Conservation (phyloP, 2,888 invertebrate genomes). For the Habrosyne pyritoides region DNA sequence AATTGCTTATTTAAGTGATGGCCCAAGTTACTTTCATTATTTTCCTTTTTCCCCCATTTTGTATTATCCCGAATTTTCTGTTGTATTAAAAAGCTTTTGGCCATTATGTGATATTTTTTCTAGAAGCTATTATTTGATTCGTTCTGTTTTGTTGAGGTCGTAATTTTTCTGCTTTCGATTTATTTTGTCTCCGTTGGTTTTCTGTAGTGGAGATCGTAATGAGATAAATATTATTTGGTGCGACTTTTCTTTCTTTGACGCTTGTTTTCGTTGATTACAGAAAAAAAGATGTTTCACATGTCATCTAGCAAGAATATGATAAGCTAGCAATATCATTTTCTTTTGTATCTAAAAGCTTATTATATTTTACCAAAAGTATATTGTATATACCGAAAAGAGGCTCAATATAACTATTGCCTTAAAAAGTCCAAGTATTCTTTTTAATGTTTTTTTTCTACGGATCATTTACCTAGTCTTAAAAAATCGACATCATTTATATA, state of each 20-base stretch:
- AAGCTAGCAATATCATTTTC: too few species aligned
- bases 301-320: too few species aligned
- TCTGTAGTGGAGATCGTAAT: background rate
- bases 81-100: conserved; percentile 1
- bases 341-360: too few species aligned
- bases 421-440: too few species aligned
- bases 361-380: too few species aligned
- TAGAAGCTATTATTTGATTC: conserved; percentile 1
- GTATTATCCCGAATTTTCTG: background rate
- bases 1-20: conserved; percentile 2
- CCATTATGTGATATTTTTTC: background rate
- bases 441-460: too few species aligned
- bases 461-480: too few species aligned
- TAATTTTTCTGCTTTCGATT: background rate
- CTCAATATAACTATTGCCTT: too few species aligned
- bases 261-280: background rate
- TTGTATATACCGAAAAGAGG: too few species aligned
- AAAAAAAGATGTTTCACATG: too few species aligned
- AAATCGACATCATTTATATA: too few species aligned
- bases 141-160: background rate
- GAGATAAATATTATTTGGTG: background rate
- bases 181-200: background rate
- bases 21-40: background rate
- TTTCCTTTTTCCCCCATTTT: background rate
- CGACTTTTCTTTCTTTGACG: background rate